These are phyloP conservation scores for Drosophila melanogaster DNA, from an alignment of 1,140 invertebrate genomes.

Conservation along the genomic window Release_6_plus_ISO1_MT NT_033777.3:31904001-31904500, in stretches of 20 bases:
- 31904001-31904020: conserved; percentile 43
- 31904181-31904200: conserved; percentile 6
- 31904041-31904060: conserved; percentile 16
- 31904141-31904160: too few relatives aligned
- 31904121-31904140: too few relatives aligned
- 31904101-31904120: too few relatives aligned
- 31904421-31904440: conserved; percentile 73
- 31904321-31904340: conserved; percentile 39
- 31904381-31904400: conserved; percentile 51
- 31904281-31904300: conserved; percentile 49
- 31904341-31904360: conserved; percentile 65
- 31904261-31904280: conserved; percentile 60
- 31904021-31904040: conserved; percentile 12
- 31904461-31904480: conserved; percentile 60
- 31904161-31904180: too few relatives aligned
- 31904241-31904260: conserved; percentile 71
- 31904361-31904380: conserved; percentile 57
- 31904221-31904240: conserved; percentile 78
- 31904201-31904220: conserved; percentile 53
- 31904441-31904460: conserved; percentile 26
- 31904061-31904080: conserved; percentile 16
- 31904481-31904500: not conserved
- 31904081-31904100: not conserved
- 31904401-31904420: conserved; percentile 81
- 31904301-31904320: conserved; percentile 65